Percentiles rank a stretch among this genome's conserved stretches.
Evolutionary conservation across 2,888 invertebrate species (phyloP).

Genomic region (Perithous albicinctus): DNA sequence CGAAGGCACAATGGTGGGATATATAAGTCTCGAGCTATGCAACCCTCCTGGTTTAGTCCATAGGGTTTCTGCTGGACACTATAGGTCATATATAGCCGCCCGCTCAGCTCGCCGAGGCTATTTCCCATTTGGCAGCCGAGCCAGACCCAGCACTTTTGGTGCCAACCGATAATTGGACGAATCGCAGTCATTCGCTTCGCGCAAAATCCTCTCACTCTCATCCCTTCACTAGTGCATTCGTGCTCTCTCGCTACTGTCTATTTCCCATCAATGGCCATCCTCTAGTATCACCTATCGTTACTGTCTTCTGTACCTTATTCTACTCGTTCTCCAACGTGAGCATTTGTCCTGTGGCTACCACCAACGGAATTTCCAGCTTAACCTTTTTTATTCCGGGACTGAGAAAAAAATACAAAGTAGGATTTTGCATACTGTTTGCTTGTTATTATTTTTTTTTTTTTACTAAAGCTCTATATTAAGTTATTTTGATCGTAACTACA

Average conservation of each 20-base stretch:
- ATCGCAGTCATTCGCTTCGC: slow-evolving; percentile 82
- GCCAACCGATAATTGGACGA: slow-evolving; percentile 83
- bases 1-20: slow-evolving; percentile 9
- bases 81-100: slow-evolving; percentile 50
- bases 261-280: slow-evolving; percentile 35
- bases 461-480: no score
- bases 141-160: slow-evolving; percentile 83
- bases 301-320: slow-evolving; percentile 20
- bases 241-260: slow-evolving; percentile 43
- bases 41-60: slow-evolving; percentile 51
- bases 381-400: slow-evolving; percentile 16
- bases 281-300: slow-evolving; percentile 32
- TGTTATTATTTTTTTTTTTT: no score
- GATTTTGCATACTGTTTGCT: no score
- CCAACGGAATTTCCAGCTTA: slow-evolving; percentile 34
- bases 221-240: slow-evolving; percentile 27
- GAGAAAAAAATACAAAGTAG: no score
- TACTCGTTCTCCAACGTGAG: slow-evolving; percentile 22
- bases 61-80: slow-evolving; percentile 54
- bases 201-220: slow-evolving; percentile 73
- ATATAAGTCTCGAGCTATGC: slow-evolving; percentile 52
- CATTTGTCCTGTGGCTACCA: slow-evolving; percentile 9
- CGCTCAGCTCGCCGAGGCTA: slow-evolving; percentile 77
- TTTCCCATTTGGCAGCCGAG: slow-evolving; percentile 82
- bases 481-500: no score